phyloP scores from a whole-genome alignment of 2,888 invertebrate species.

The Saturnia pavonia region DNA sequence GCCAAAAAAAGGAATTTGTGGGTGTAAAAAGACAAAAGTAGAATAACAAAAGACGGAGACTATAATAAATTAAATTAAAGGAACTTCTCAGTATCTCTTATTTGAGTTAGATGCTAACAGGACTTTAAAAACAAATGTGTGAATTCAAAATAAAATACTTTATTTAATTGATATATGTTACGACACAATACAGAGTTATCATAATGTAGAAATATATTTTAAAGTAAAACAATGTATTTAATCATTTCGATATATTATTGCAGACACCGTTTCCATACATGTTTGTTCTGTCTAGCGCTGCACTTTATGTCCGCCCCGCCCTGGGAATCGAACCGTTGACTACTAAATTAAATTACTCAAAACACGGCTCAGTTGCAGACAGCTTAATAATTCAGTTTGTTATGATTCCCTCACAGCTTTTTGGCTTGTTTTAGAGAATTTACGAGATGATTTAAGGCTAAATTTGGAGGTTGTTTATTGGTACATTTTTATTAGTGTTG shows the following conservation, averaged over 20 bases:
- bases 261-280: conserved; percentile 1
- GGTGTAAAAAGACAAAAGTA: too few species aligned
- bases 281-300: conserved; percentile 21
- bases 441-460: not conserved
- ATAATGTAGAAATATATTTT: not conserved
- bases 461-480: not conserved
- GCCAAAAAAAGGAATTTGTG: too few species aligned
- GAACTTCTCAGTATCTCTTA: too few species aligned
- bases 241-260: not conserved
- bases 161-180: too few species aligned
- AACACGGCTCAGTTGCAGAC: conserved; percentile 41
- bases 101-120: too few species aligned
- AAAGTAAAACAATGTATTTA: not conserved
- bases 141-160: too few species aligned
- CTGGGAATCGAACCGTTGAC: conserved; percentile 44
- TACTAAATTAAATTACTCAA: conserved; percentile 52
- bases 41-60: too few species aligned
- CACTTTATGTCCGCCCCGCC: conserved; percentile 36
- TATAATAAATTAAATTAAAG: too few species aligned
- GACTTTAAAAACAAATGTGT: too few species aligned
- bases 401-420: conserved; percentile 17
- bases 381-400: conserved; percentile 47
- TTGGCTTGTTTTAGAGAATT: not conserved
- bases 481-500: not conserved
- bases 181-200: too few species aligned